These are phyloP conservation scores for Spheniscus humboldti DNA, from an alignment of 2,797 vertebrate genomes.

Conservation along the genomic window DNA sequence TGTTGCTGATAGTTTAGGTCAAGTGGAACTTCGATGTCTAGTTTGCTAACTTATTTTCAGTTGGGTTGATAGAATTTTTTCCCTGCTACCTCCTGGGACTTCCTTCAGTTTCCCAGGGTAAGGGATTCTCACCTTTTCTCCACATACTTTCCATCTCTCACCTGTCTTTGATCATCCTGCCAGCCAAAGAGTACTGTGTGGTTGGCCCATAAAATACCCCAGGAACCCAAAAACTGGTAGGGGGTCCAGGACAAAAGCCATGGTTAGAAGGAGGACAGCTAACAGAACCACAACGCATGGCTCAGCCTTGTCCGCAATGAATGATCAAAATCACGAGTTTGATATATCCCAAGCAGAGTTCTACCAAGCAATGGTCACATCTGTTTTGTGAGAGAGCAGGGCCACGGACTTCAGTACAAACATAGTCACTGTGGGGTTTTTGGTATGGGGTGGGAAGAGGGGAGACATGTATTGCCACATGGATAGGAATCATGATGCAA, in stretches of 20 bases:
- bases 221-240: neutral
- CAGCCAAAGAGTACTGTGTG: neutral
- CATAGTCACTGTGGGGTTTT: neutral
- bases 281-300: accelerated
- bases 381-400: neutral
- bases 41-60: slow-evolving; percentile 52
- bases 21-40: slow-evolving; percentile 54
- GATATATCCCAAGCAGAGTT: neutral
- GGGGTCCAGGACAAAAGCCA: neutral
- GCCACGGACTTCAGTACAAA: neutral
- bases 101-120: neutral
- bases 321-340: neutral
- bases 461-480: accelerated
- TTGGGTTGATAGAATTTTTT: slow-evolving; percentile 9
- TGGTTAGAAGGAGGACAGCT: neutral
- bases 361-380: accelerated
- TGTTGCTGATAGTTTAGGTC: slow-evolving; percentile 63
- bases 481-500: neutral
- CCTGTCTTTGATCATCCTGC: neutral
- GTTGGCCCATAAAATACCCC: neutral
- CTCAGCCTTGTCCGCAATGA: neutral
- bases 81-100: neutral
- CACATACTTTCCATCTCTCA: neutral
- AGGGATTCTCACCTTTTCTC: neutral
- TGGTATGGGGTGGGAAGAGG: accelerated